These are phyloP conservation scores for Nebria brevicollis DNA, from an alignment of 2,888 invertebrate species.

Conservation along the genomic window DNA sequence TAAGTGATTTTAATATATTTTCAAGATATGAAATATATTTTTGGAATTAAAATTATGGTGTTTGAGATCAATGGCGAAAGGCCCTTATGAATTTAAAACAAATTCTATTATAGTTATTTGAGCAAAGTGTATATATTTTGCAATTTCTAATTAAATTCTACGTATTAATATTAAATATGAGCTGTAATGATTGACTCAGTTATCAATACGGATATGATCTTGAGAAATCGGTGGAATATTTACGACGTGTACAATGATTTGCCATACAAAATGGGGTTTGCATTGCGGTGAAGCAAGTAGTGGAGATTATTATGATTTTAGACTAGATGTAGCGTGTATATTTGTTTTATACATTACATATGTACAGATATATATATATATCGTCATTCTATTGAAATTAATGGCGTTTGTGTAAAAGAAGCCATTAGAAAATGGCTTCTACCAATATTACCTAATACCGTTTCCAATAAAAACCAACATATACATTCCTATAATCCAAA, in stretches of 20 bases:
- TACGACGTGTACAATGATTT: conserved; percentile 54
- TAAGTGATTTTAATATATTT: too few relatives aligned
- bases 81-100: too few relatives aligned
- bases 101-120: too few relatives aligned
- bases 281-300: conserved; percentile 56
- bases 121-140: too few relatives aligned
- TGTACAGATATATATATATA: conserved; percentile 1
- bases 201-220: background rate
- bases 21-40: too few relatives aligned
- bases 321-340: conserved; percentile 33
- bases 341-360: conserved; percentile 15
- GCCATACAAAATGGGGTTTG: conserved; percentile 60
- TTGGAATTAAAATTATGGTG: too few relatives aligned
- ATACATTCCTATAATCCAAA: conserved; percentile 34
- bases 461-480: conserved; percentile 32
- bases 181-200: background rate
- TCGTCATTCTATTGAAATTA: conserved; percentile 16
- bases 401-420: background rate
- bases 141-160: too few relatives aligned
- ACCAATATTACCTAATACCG: conserved; percentile 28
- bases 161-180: background rate
- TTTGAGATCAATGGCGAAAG: too few relatives aligned
- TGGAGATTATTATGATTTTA: conserved; percentile 31
- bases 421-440: background rate
- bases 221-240: background rate